Conservation (phyloP, 2,113 vertebrate genomes). For the Meleagris gallopavo region DNA sequence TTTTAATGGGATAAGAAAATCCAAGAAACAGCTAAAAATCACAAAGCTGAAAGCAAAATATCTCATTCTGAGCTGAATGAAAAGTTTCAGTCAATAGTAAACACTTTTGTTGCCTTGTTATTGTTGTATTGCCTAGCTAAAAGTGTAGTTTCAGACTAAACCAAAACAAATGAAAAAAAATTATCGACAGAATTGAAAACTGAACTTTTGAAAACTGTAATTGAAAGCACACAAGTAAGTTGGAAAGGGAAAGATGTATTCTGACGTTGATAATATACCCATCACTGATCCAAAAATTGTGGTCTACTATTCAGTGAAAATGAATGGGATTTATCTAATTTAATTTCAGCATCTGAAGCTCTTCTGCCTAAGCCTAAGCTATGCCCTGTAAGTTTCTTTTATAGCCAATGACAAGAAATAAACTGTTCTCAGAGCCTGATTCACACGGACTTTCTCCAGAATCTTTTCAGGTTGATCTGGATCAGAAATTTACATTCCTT, state of each 20-base stretch:
- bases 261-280: not conserved
- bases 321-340: not conserved
- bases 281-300: accelerated
- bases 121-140: slow-evolving; percentile 36
- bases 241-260: slow-evolving; percentile 13
- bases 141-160: slow-evolving; percentile 31
- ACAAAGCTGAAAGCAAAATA: slow-evolving; percentile 4
- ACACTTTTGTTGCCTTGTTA: slow-evolving; percentile 45
- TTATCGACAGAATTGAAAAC: slow-evolving; percentile 21
- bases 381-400: not conserved
- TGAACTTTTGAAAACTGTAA: slow-evolving; percentile 36
- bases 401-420: not conserved
- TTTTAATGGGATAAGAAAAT: slow-evolving; percentile 17
- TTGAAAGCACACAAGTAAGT: slow-evolving; percentile 27
- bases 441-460: not conserved
- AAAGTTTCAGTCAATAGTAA: slow-evolving; percentile 47
- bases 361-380: not conserved
- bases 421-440: accelerated
- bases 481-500: not conserved
- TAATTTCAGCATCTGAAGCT: not conserved
- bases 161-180: slow-evolving; percentile 37
- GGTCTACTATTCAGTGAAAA: not conserved
- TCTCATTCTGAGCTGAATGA: slow-evolving; percentile 36
- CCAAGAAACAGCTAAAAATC: not conserved
- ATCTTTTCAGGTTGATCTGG: not conserved